A percentile compares a stretch with the other conserved stretches of the same genome.
phyloP scores from a whole-genome alignment of 2,797 vertebrate species.

The Alcedo atthis region DNA sequence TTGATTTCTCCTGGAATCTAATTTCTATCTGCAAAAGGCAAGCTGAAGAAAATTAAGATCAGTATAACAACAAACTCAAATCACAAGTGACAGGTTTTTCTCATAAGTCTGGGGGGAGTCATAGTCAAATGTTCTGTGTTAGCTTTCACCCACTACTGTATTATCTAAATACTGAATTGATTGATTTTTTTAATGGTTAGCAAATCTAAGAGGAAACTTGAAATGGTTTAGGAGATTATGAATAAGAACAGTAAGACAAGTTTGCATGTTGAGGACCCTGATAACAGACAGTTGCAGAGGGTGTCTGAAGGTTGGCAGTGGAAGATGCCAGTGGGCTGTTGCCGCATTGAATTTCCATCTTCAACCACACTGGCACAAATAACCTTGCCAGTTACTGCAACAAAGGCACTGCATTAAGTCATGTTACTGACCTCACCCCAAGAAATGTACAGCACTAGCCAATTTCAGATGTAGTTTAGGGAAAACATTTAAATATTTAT shows the following conservation, averaged over 20 bases:
- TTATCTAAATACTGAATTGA: not conserved
- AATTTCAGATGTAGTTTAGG: not conserved
- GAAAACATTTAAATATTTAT: constrained; percentile 33
- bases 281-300: not conserved
- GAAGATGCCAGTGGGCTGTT: not conserved
- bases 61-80: not conserved
- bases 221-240: not conserved
- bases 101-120: not conserved
- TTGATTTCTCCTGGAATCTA: not conserved
- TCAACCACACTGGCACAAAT: not conserved
- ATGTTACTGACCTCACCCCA: not conserved
- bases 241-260: not conserved
- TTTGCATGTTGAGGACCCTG: not conserved
- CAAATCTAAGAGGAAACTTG: not conserved
- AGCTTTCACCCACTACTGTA: not conserved
- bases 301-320: not conserved
- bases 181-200: not conserved
- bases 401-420: not conserved
- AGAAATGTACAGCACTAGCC: not conserved
- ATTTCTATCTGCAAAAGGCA: not conserved
- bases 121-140: not conserved
- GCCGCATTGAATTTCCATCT: not conserved
- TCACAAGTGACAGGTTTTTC: not conserved
- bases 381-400: not conserved
- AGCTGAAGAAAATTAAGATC: rapidly evolving